Base-by-base conservation (phyloP, 2,113 vertebrate species). In the Platanista minor region DNA sequence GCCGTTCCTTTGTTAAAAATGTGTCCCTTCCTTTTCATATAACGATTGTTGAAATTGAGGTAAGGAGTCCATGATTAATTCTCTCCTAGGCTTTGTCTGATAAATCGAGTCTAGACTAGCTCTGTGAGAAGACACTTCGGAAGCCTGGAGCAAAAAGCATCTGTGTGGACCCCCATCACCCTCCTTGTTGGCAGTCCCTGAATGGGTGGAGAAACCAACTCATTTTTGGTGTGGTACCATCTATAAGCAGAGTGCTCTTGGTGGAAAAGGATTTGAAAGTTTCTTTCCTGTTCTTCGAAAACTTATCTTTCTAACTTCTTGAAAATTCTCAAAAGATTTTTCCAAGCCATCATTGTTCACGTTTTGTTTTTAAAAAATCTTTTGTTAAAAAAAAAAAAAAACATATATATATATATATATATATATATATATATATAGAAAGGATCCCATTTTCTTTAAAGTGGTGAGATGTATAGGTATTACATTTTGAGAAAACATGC, bases 1-100 rank as follows among this genome's bases (percentile, higher is more conserved):
- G 41, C 29, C 74, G 77, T 93, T 92, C 52, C 33, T 95, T 93
- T 98, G 92, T 96, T 84, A 84, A 88, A 97, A 92, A 46, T 6
- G 5, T 81, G 59, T 54, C 57, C 11, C 1, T 67, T 66, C 67
- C 59, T 95, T 97, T 93, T 94, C 23, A 57, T 77, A 49, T 4
- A 33, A 88, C 0, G 3, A 41, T 77, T 78, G 17, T 95, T 92
- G 83, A 95, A 86, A 85, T 0, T 43, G 59, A 94, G 25, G 43
- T 80, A 71, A 96, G 84, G 74, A 67, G 27, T 91, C 27, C 4
- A 0, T 67, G 82, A 80, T 92, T 93, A 71, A 86, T 90, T 95
- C 62, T 94, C 1, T 77, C 90, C 86, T 81, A 72, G 91, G 54
- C 2, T 91, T 95, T 89, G 59, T 77, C 88, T 81, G 33, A 41